Conservation (phyloP, 2,888 invertebrate species). For the Cantharis flavilabris region DNA sequence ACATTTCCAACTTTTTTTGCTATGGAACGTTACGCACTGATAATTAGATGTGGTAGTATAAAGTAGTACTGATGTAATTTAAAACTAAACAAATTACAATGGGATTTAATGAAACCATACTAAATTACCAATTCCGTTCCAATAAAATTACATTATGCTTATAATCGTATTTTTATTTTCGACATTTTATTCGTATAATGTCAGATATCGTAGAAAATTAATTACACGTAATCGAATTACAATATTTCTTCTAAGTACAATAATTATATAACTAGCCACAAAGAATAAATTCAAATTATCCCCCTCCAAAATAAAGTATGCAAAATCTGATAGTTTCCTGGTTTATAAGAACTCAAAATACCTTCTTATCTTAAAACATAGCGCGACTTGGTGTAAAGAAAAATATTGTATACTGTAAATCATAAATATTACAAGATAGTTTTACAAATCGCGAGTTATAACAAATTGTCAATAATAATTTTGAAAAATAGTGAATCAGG, state of each 20-base stretch:
- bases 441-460: background rate
- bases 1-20: background rate
- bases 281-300: conserved; percentile 12
- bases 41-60: background rate
- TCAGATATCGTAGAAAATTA: background rate
- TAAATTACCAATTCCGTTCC: background rate
- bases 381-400: conserved; percentile 22
- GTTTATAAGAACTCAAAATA: conserved; percentile 34
- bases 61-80: background rate
- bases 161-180: background rate
- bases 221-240: background rate
- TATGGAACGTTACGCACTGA: background rate
- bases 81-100: background rate
- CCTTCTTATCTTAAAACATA: conserved; percentile 30
- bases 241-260: conserved; percentile 8
- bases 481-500: background rate
- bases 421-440: conserved; percentile 7
- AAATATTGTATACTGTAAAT: conserved; percentile 22
- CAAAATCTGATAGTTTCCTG: conserved; percentile 28
- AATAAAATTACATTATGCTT: background rate
- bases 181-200: background rate
- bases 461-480: background rate
- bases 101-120: background rate
- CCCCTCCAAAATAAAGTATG: conserved; percentile 19
- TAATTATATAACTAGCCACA: conserved; percentile 35